phyloP scores from a whole-genome alignment of 2,888 invertebrate genomes.

The Eristalinus sepulchralis region DNA sequence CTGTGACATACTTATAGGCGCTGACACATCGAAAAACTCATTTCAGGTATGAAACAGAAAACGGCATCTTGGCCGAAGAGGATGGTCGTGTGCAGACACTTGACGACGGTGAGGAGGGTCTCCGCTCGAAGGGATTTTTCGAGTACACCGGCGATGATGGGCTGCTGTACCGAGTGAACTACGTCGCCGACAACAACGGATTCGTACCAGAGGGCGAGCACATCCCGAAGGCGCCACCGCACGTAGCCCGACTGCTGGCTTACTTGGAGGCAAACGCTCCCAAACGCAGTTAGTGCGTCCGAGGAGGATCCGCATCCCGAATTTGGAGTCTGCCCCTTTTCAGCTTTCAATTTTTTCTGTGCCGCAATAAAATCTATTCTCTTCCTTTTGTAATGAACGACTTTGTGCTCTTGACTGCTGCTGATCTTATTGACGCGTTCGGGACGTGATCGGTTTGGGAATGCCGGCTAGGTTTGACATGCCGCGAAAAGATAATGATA shows the following conservation, averaged over 20 bases:
- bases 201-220: constrained; percentile 80
- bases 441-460: constrained; percentile 48
- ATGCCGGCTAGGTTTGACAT: constrained; percentile 31
- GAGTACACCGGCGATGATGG: constrained; percentile 86
- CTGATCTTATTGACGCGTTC: constrained; percentile 36
- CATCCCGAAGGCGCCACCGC: constrained; percentile 83
- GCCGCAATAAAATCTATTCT: background rate
- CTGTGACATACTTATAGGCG: constrained; percentile 48
- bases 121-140: constrained; percentile 85
- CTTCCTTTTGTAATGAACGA: constrained; percentile 35
- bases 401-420: constrained; percentile 26
- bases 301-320: constrained; percentile 1
- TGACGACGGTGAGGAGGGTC: constrained; percentile 82
- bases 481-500: constrained; percentile 44
- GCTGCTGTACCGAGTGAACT: constrained; percentile 82
- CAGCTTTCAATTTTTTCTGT: constrained; percentile 7
- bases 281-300: constrained; percentile 43
- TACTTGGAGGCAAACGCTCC: constrained; percentile 82
- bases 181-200: constrained; percentile 83
- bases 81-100: constrained; percentile 83
- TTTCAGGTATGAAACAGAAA: constrained; percentile 82
- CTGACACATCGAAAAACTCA: background rate
- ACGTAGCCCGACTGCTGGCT: constrained; percentile 84
- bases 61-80: constrained; percentile 83
- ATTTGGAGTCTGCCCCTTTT: background rate